These are phyloP conservation scores for Ornithoptera alexandrae DNA, from an alignment of 2,888 invertebrate genomes.

Conservation along the genomic window DNA sequence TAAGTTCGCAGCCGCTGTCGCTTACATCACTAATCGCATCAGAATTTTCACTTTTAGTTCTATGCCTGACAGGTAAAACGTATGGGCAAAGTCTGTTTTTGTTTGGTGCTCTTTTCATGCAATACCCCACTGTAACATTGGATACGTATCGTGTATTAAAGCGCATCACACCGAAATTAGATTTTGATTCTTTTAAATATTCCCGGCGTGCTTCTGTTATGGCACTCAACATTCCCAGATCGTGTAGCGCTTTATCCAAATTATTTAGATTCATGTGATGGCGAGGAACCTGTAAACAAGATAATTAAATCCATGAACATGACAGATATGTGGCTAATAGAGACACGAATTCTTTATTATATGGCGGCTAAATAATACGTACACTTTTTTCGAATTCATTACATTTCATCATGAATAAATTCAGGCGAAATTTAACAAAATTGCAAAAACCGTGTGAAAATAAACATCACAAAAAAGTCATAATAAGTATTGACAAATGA, in stretches of 20 bases:
- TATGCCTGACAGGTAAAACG: conserved; percentile 76
- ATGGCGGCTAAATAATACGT: conserved; percentile 39
- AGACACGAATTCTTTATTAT: conserved; percentile 1
- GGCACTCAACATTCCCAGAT: conserved; percentile 81
- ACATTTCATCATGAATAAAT: conserved; percentile 65
- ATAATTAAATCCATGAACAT: conserved; percentile 38
- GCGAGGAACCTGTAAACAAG: conserved; percentile 68
- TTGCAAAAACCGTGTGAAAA: conserved; percentile 65
- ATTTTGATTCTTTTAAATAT: conserved; percentile 76
- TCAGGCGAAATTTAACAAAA: conserved; percentile 51
- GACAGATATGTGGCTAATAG: conserved; percentile 6
- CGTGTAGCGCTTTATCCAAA: conserved; percentile 80
- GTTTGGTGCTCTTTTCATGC: conserved; percentile 75
- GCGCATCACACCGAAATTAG: conserved; percentile 73
- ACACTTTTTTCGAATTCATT: conserved; percentile 65
- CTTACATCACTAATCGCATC: conserved; percentile 68
- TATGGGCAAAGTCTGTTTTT: conserved; percentile 82
- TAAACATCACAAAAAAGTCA: conserved; percentile 78
- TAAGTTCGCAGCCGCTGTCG: conserved; percentile 58
- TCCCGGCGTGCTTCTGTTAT: conserved; percentile 80
- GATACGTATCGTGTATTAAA: conserved; percentile 82
- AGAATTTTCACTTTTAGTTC: conserved; percentile 83
- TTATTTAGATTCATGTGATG: conserved; percentile 74
- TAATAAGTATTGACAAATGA: conserved; percentile 46
- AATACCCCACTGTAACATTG: conserved; percentile 82